A percentile compares a stretch with the other conserved stretches of the same genome.
Evolutionary conservation across 2,797 vertebrate genomes (phyloP).

Genomic region (Nannoperca obscura): DNA sequence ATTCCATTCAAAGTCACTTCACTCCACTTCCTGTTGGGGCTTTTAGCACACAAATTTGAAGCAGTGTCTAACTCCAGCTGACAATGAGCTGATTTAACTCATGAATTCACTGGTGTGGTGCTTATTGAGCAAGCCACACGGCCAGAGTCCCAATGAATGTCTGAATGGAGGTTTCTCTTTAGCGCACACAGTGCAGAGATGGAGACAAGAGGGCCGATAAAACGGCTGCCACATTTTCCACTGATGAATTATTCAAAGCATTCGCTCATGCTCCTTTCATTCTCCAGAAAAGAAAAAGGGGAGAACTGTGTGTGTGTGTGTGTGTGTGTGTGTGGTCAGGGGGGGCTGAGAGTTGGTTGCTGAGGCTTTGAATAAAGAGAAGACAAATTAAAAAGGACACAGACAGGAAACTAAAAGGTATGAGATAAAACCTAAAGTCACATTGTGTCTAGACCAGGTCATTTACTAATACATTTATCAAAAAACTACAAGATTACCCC

Average conservation of each 20-base stretch:
- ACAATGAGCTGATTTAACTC: constrained; percentile 25
- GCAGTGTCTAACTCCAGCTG: not conserved
- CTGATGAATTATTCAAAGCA: constrained; percentile 71
- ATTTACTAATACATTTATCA: not conserved
- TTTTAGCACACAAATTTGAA: constrained; percentile 2
- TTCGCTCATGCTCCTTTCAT: constrained; percentile 42
- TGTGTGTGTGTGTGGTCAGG: not conserved
- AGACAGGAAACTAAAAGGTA: not conserved
- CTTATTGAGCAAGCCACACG: constrained; percentile 18
- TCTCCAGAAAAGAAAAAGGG: constrained; percentile 17
- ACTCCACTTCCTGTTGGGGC: constrained; percentile 37
- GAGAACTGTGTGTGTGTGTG: not conserved
- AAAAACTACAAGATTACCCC: not conserved
- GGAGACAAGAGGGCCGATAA: constrained; percentile 42
- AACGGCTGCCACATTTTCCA: constrained; percentile 66
- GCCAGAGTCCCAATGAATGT: constrained; percentile 23
- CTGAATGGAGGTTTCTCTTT: constrained; percentile 31
- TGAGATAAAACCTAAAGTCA: not conserved
- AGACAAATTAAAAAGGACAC: not conserved
- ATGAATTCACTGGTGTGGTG: constrained; percentile 25
- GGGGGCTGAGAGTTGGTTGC: not conserved
- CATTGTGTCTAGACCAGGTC: not conserved
- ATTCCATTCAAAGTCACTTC: not conserved
- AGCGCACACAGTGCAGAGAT: constrained; percentile 10
- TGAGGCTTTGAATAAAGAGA: constrained; percentile 2